These are phyloP conservation scores for Eupristina koningsbergeri DNA, from an alignment of 1,140 invertebrate genomes.

Conservation along the genomic window DNA sequence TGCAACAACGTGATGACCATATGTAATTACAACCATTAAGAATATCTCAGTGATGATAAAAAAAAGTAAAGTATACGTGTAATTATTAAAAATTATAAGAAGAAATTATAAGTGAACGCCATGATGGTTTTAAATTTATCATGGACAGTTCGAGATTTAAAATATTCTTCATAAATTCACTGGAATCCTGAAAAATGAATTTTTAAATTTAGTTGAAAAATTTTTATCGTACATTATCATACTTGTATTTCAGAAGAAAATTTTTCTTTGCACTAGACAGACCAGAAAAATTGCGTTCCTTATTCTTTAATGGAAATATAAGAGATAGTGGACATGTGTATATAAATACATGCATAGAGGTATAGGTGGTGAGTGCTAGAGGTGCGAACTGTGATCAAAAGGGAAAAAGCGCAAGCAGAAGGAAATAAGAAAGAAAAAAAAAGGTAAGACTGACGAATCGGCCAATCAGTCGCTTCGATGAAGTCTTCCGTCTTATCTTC, in stretches of 20 bases:
- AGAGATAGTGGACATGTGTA: not conserved
- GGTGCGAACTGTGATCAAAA: constrained; percentile 2
- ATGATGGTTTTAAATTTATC: too few species aligned
- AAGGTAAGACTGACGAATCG: constrained; percentile 60
- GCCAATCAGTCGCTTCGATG: constrained; percentile 65
- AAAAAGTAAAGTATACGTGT: too few species aligned
- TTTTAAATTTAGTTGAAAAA: not conserved
- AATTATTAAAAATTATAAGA: too few species aligned
- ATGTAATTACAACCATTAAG: too few species aligned
- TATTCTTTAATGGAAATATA: constrained; percentile 21
- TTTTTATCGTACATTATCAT: not conserved
- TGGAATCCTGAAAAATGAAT: not conserved
- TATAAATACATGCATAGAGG: not conserved
- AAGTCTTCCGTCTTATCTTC: constrained; percentile 64
- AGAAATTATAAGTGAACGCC: too few species aligned
- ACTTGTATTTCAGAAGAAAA: not conserved
- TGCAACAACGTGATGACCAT: too few species aligned
- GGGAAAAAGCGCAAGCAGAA: constrained; percentile 3
- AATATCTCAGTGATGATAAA: too few species aligned
- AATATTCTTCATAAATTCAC: not conserved
- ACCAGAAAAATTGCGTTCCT: not conserved
- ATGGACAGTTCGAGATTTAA: not conserved
- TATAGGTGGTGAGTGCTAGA: too few species aligned
- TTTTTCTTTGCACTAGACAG: not conserved
- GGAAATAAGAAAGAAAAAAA: constrained; percentile 5